Percentiles rank a stretch among this genome's conserved stretches.
Evolutionary conservation across 2,888 invertebrate genomes (phyloP).

Genomic region (Alsophila aescularia): DNA sequence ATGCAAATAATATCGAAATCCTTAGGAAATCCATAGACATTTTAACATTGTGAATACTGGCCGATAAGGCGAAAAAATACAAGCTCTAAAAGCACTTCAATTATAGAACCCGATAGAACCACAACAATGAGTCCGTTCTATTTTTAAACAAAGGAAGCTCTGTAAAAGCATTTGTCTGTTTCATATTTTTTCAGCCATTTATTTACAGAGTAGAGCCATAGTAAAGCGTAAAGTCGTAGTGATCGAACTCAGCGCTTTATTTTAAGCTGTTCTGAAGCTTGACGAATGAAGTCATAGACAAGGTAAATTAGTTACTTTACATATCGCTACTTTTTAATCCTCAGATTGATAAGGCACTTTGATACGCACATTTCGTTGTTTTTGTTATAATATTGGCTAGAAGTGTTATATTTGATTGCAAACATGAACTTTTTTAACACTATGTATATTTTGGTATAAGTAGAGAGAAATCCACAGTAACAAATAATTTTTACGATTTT

Average conservation of each 20-base stretch:
- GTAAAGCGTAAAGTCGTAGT: conserved; percentile 43
- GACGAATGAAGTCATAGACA: conserved; percentile 58
- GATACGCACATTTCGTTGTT: neutral
- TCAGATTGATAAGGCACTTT: neutral
- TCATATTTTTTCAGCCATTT: conserved; percentile 26
- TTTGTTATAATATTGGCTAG: neutral
- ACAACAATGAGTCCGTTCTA: conserved; percentile 6
- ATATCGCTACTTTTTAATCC: conserved; percentile 36
- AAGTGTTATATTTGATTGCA: too few relatives aligned
- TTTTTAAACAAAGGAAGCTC: conserved; percentile 20
- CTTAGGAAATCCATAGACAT: too few relatives aligned
- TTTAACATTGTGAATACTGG: neutral
- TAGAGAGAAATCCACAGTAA: too few relatives aligned
- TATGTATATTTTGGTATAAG: too few relatives aligned
- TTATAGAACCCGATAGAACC: neutral
- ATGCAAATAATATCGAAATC: neutral
- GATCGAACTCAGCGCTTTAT: conserved; percentile 50
- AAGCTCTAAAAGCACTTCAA: conserved; percentile 5
- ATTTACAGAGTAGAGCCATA: conserved; percentile 33
- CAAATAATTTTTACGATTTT: too few relatives aligned
- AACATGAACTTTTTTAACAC: too few relatives aligned
- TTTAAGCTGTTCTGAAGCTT: conserved; percentile 50
- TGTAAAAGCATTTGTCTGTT: conserved; percentile 23
- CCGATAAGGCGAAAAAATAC: neutral
- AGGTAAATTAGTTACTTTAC: conserved; percentile 53